Conservation (phyloP, 2,888 invertebrate species). For the Beris chalybata region DNA sequence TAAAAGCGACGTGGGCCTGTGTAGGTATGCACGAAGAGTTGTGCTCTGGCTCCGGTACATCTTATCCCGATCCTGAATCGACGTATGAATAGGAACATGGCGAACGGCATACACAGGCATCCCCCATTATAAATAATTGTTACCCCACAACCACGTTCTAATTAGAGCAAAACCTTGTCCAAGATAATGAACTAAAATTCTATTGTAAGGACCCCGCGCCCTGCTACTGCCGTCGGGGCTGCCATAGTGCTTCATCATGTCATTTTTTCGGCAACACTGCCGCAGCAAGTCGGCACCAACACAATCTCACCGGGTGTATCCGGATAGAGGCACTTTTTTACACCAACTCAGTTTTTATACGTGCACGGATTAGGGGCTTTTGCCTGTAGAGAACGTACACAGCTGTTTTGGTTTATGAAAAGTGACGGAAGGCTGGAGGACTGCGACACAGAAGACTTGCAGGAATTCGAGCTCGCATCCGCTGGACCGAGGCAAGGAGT, state of each 20-base stretch:
- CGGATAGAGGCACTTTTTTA: background rate
- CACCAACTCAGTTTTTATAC: too few relatives aligned
- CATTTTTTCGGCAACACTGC: background rate
- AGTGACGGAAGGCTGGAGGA: background rate
- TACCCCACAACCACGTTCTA: slow-evolving; percentile 46
- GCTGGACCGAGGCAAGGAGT: background rate
- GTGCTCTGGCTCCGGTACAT: background rate
- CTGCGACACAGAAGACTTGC: background rate
- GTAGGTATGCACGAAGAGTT: slow-evolving; percentile 11
- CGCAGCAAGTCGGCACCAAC: background rate
- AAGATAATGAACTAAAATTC: slow-evolving; percentile 46
- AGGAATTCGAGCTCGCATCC: background rate
- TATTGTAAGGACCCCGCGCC: slow-evolving; percentile 40
- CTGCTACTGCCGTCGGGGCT: slow-evolving; percentile 1
- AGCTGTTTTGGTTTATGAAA: slow-evolving; percentile 20
- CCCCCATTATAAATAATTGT: slow-evolving; percentile 46
- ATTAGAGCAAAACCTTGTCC: slow-evolving; percentile 46
- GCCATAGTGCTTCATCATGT: background rate
- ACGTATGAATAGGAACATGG: too few relatives aligned
- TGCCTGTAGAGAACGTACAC: slow-evolving; percentile 7
- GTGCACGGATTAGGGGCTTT: too few relatives aligned
- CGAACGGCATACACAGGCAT: slow-evolving; percentile 25
- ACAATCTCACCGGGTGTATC: background rate
- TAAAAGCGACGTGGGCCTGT: slow-evolving; percentile 15
- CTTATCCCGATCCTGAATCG: background rate